Evolutionary conservation across 2,113 vertebrate genomes (phyloP).

Genomic region (Cavia porcellus): DNA sequence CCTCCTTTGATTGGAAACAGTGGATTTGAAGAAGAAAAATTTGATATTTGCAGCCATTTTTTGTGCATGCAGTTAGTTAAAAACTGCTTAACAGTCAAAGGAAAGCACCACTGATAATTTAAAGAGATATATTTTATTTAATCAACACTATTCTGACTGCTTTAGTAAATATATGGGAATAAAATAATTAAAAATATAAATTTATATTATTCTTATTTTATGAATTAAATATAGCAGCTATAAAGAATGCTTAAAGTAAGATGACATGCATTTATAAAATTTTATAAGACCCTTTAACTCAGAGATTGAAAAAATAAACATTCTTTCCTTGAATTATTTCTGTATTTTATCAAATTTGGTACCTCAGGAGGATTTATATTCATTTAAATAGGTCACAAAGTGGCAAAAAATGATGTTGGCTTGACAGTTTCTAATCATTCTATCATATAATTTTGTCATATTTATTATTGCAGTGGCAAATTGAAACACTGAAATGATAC

Average conservation of each 20-base stretch:
- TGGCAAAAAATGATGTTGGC: neutral
- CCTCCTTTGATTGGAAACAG: neutral
- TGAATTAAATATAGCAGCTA: neutral
- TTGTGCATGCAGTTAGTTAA: neutral
- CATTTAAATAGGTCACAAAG: neutral
- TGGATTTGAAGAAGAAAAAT: neutral
- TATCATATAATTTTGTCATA: neutral
- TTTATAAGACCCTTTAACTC: neutral
- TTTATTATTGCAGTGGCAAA: neutral
- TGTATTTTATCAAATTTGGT: constrained; percentile 4
- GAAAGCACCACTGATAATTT: neutral
- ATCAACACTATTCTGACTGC: neutral
- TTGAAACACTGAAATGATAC: too few species aligned
- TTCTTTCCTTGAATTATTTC: neutral
- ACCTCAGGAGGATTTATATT: neutral
- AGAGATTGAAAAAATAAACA: constrained; percentile 29
- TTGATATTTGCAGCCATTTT: neutral
- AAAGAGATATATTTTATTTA: neutral
- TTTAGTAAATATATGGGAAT: constrained; percentile 11
- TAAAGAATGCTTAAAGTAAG: neutral
- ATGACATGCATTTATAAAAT: neutral
- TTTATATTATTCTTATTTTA: neutral
- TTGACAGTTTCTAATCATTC: neutral
- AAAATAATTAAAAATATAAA: neutral
- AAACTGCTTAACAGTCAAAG: constrained; percentile 40